A percentile compares a stretch with the other conserved stretches of the same genome.
These are phyloP conservation scores for Pollenia amentaria DNA, from an alignment of 2,888 invertebrate genomes.

Conservation along the genomic window DNA sequence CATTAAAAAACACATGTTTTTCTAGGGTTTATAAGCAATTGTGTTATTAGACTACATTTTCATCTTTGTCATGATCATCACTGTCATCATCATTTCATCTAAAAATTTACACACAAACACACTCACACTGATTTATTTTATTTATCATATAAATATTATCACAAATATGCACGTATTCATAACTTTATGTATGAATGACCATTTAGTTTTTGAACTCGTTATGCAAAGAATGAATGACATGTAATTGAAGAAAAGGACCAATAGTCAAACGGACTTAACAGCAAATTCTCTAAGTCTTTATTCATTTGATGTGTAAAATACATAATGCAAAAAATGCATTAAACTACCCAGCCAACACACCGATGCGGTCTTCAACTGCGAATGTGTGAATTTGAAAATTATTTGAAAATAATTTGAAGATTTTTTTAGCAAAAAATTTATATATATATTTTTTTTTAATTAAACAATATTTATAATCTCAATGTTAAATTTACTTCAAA, in stretches of 20 bases:
- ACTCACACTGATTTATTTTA: not conserved
- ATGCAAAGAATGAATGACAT: not conserved
- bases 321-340: not conserved
- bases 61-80: slow-evolving; percentile 21
- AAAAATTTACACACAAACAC: not conserved
- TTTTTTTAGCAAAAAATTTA: no score
- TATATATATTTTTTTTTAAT: no score
- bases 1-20: slow-evolving; percentile 41
- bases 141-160: slow-evolving; percentile 10
- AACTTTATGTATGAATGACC: slow-evolving; percentile 58
- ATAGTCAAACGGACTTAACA: not conserved
- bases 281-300: slow-evolving; percentile 10
- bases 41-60: slow-evolving; percentile 33
- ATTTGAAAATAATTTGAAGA: no score
- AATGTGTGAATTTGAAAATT: not conserved
- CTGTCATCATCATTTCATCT: slow-evolving; percentile 28
- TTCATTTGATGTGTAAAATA: slow-evolving; percentile 23
- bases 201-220: slow-evolving; percentile 55
- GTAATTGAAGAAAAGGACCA: not conserved
- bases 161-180: slow-evolving; percentile 26
- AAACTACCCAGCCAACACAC: no score
- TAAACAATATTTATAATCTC: no score
- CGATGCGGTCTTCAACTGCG: no score
- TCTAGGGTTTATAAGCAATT: slow-evolving; percentile 36
- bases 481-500: no score